Evolutionary conservation across 2,888 invertebrate genomes (phyloP).

Genomic region (Erebia aethiops): DNA sequence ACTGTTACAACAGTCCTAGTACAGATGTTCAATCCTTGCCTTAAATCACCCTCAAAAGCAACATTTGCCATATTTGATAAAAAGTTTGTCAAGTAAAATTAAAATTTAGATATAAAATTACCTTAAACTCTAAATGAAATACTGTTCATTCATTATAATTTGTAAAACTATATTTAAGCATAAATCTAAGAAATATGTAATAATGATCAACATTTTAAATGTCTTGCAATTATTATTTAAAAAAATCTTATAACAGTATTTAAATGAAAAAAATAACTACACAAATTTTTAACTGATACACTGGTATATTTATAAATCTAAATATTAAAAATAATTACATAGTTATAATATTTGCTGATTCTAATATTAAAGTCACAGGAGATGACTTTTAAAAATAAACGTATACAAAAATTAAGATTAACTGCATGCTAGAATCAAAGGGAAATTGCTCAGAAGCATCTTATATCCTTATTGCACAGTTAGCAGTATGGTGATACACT

Average conservation of each 20-base stretch:
- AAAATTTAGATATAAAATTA: slow-evolving; percentile 43
- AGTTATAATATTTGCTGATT: slow-evolving; percentile 57
- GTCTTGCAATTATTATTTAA: slow-evolving; percentile 45
- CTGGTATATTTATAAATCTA: slow-evolving; percentile 54
- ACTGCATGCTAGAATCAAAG: slow-evolving; percentile 4
- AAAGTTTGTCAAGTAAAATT: slow-evolving; percentile 49
- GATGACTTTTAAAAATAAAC: slow-evolving; percentile 75
- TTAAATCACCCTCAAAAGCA: slow-evolving; percentile 43
- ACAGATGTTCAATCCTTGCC: slow-evolving; percentile 50
- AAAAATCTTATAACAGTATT: slow-evolving; percentile 44
- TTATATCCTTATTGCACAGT: not conserved
- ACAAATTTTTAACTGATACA: slow-evolving; percentile 52
- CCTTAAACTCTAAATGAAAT: slow-evolving; percentile 68
- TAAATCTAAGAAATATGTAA: slow-evolving; percentile 53
- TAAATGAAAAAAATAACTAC: slow-evolving; percentile 53
- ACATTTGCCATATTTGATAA: slow-evolving; percentile 47
- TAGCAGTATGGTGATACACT: no score
- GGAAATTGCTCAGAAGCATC: not conserved
- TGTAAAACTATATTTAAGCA: slow-evolving; percentile 60
- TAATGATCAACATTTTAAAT: slow-evolving; percentile 59
- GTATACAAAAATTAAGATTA: slow-evolving; percentile 79
- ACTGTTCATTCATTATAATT: slow-evolving; percentile 74
- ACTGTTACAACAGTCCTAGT: slow-evolving; percentile 70
- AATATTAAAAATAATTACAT: slow-evolving; percentile 57
- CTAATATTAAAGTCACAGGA: slow-evolving; percentile 74